phyloP scores from a whole-genome alignment of 2,113 vertebrate genomes.

The Sander vitreus region DNA sequence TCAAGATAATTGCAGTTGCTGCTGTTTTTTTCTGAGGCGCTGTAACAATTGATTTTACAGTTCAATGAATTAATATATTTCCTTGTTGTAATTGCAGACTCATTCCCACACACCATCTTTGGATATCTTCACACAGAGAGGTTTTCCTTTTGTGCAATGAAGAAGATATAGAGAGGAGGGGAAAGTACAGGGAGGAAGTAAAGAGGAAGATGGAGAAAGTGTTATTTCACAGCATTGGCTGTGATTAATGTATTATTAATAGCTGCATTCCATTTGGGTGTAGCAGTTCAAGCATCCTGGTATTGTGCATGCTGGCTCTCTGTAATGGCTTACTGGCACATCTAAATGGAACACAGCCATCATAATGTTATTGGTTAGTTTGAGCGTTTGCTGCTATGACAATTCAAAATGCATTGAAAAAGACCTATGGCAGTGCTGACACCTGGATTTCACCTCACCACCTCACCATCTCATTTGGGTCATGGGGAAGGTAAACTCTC shows the following conservation, averaged over 20 bases:
- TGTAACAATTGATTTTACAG: constrained; percentile 66
- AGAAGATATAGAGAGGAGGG: not conserved
- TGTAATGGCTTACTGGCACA: not conserved
- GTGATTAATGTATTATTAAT: not conserved
- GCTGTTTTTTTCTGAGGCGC: constrained; percentile 26
- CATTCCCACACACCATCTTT: constrained; percentile 39
- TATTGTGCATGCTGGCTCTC: not conserved
- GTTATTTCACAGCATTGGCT: constrained; percentile 4
- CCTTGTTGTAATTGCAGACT: constrained; percentile 45
- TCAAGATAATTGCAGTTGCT: constrained; percentile 51
- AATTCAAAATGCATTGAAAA: too few relatives aligned
- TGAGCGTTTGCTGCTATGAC: too few relatives aligned
- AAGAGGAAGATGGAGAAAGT: not conserved
- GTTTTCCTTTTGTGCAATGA: constrained; percentile 3
- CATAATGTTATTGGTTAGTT: too few relatives aligned
- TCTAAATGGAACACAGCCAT: too few relatives aligned
- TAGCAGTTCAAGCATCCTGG: not conserved
- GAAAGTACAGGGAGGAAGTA: not conserved
- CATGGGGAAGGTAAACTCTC: too few relatives aligned
- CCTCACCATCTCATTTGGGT: too few relatives aligned
- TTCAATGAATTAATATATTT: constrained; percentile 58
- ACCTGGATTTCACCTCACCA: too few relatives aligned
- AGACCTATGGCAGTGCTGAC: too few relatives aligned
- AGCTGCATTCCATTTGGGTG: not conserved
- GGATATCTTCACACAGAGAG: constrained; percentile 31